A percentile compares a stretch with the other conserved stretches of the same genome.
Evolutionary conservation across 2,113 vertebrate species (phyloP).

Genomic region (Epinephelus fuscoguttatus): DNA sequence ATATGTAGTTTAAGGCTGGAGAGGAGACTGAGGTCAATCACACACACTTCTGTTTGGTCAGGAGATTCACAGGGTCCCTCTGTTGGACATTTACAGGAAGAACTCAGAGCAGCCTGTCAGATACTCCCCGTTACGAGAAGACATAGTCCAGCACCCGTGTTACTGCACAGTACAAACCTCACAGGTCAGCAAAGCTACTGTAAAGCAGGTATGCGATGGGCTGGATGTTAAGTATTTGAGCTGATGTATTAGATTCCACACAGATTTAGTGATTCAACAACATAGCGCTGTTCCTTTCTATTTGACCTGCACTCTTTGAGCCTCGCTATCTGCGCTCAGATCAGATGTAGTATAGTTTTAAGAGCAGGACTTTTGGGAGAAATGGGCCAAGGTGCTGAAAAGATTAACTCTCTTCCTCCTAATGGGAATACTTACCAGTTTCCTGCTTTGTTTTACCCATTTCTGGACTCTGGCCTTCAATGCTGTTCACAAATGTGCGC

Average conservation of each 20-base stretch:
- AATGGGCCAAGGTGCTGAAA: slow-evolving; percentile 19
- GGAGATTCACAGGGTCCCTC: slow-evolving; percentile 51
- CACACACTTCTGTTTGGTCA: slow-evolving; percentile 9
- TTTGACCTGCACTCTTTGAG: slow-evolving; percentile 2
- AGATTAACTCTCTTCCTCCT: slow-evolving; percentile 21
- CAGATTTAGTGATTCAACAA: slow-evolving; percentile 41
- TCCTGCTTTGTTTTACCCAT: slow-evolving; percentile 35
- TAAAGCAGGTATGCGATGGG: slow-evolving; percentile 7
- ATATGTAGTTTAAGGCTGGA: neutral
- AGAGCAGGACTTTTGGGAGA: slow-evolving; percentile 5
- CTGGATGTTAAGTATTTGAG: slow-evolving; percentile 29
- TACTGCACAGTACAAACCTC: slow-evolving; percentile 16
- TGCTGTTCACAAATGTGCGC: slow-evolving; percentile 27
- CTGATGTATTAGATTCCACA: slow-evolving; percentile 46
- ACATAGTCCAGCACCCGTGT: neutral
- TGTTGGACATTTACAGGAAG: slow-evolving; percentile 61
- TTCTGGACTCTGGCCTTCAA: neutral
- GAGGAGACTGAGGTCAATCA: slow-evolving; percentile 7
- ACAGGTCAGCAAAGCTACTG: slow-evolving; percentile 4
- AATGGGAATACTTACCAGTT: slow-evolving; percentile 10
- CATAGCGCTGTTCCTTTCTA: slow-evolving; percentile 2
- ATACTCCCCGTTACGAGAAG: slow-evolving; percentile 24
- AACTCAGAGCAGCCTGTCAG: slow-evolving; percentile 2
- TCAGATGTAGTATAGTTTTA: neutral
- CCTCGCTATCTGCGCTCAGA: neutral